Evolutionary conservation across 2,113 vertebrate species (phyloP).

Genomic region (Phasianus colchicus): DNA sequence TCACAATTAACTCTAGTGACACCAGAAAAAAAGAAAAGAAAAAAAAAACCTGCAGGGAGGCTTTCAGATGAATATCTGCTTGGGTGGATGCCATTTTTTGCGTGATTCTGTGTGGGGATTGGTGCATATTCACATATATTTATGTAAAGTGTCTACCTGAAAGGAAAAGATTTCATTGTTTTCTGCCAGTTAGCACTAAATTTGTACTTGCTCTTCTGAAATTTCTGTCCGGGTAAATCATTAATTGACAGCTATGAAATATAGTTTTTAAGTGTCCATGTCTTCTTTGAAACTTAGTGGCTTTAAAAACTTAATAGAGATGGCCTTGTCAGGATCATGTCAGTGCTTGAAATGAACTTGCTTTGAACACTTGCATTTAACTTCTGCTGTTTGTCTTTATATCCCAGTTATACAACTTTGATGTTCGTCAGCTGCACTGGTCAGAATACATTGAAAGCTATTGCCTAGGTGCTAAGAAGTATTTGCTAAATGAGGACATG

Average conservation of each 20-base stretch:
- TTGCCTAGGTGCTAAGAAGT: constrained; percentile 94
- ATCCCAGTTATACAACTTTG: constrained; percentile 92
- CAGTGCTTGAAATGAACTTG: not conserved
- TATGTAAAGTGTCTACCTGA: not conserved
- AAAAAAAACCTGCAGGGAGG: not conserved
- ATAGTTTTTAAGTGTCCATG: not conserved
- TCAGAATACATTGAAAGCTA: constrained; percentile 95
- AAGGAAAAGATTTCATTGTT: not conserved
- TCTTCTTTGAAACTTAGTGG: not conserved
- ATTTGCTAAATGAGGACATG: constrained; percentile 97
- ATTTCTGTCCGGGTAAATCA: not conserved
- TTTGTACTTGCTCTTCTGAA: not conserved
- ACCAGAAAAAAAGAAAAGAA: too few species aligned
- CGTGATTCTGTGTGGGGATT: accelerated
- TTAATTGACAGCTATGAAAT: not conserved
- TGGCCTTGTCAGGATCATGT: not conserved
- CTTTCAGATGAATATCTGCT: not conserved
- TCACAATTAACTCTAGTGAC: not conserved
- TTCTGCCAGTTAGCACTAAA: not conserved
- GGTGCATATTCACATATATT: not conserved
- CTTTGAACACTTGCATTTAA: not conserved
- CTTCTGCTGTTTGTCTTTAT: constrained; percentile 16
- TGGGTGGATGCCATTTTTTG: not conserved
- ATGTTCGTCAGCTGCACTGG: constrained; percentile 94
- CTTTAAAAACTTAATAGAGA: not conserved